Evolutionary conservation across 2,888 invertebrate genomes (phyloP), one percentile per base, ranked within the genome.

Genomic region (Ormia ochracea): DNA sequence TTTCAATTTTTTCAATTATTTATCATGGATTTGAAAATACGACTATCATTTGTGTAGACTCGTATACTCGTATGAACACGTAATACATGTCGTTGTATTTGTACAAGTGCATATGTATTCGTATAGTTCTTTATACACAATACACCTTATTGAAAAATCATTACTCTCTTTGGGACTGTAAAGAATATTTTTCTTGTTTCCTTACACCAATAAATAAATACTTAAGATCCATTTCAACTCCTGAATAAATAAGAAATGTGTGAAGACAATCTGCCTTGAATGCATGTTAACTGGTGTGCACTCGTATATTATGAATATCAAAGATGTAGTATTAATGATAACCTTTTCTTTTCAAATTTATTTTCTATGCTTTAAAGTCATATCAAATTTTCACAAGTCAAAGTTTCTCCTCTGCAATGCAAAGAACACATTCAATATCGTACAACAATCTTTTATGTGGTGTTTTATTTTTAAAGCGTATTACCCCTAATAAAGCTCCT

Each of bases 81-180:
- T n/a, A n/a, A n/a, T n/a, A n/a, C n/a, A n/a, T n/a, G n/a, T n/a
- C n/a, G n/a, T n/a, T n/a, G n/a, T n/a, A n/a, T n/a, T n/a, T n/a
- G n/a, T n/a, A n/a, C n/a, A n/a, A n/a, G n/a, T n/a, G n/a, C n/a
- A n/a, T n/a, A n/a, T n/a, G n/a, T n/a, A n/a, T n/a, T n/a, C n/a
- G n/a, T n/a, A n/a, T n/a, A n/a, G n/a, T n/a, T n/a, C 48, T 28
- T 59, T 45, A 72, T 72, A 70, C 54, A 17, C 63, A 56, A 70
- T 76, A 73, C 76, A 68, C 63, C 68, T 80, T 80, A 80, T 80
- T 80, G 80, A 80, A 80, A 80, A 80, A 68, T 80, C 72, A 80
- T 80, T 76, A 73, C 72, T 63, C 80, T 72, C 80, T 31, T 36
- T 45, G 80, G 76, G 66, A 80, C 68, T 66, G 68, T 73, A 68